Conservation (phyloP, 2,113 vertebrate genomes). For the Colaptes auratus region DNA sequence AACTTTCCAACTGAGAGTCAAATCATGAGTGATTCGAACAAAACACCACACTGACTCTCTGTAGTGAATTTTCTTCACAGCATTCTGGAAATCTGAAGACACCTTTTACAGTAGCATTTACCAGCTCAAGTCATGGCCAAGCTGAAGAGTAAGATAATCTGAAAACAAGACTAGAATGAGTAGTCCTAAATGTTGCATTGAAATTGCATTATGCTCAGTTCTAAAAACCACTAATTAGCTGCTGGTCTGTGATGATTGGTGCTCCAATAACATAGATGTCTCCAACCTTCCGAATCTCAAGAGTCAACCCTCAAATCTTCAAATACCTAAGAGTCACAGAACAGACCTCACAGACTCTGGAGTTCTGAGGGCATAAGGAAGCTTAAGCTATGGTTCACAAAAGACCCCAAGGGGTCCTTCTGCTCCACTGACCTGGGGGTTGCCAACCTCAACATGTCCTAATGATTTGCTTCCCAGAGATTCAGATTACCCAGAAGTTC, state of each 20-base stretch:
- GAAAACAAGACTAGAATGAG: neutral
- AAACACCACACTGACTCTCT: neutral
- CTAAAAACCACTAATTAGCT: neutral
- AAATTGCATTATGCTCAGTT: neutral
- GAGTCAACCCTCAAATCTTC: neutral
- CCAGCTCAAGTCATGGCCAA: neutral
- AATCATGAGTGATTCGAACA: neutral
- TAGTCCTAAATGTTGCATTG: neutral
- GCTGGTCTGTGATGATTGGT: neutral
- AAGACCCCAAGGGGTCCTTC: neutral
- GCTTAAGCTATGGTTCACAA: neutral
- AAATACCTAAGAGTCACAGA: neutral
- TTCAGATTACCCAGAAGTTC: neutral
- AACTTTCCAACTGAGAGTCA: neutral
- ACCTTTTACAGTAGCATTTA: neutral
- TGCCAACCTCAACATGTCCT: neutral
- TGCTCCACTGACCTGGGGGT: neutral
- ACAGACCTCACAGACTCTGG: neutral
- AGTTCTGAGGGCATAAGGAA: neutral
- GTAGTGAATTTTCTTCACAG: neutral
- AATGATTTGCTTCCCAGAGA: neutral
- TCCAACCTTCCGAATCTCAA: neutral
- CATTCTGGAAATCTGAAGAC: neutral
- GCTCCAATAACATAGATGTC: neutral
- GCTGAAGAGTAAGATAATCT: neutral